phyloP scores from a whole-genome alignment of 2,797 vertebrate species.

The Hippopotamyrus pictus region DNA sequence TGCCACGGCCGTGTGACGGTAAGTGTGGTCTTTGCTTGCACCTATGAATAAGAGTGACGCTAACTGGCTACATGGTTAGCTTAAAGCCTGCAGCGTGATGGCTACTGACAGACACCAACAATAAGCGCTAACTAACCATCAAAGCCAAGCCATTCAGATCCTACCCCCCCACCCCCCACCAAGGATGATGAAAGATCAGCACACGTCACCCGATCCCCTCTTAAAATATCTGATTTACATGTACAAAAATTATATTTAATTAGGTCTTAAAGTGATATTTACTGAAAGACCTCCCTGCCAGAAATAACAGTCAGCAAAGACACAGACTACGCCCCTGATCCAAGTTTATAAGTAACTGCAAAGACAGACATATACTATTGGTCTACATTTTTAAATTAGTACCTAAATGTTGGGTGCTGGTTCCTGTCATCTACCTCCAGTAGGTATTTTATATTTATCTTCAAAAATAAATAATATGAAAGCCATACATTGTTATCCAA shows the following conservation, averaged over 20 bases:
- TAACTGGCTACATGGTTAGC: neutral
- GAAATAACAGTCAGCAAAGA: conserved; percentile 76
- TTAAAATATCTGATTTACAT: conserved; percentile 68
- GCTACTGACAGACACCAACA: conserved; percentile 65
- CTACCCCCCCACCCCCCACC: neutral
- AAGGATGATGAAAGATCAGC: neutral
- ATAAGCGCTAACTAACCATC: conserved; percentile 66
- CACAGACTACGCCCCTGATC: conserved; percentile 75
- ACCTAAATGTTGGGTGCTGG: conserved; percentile 70
- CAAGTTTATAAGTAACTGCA: conserved; percentile 72
- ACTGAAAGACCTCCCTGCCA: conserved; percentile 62
- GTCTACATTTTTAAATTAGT: conserved; percentile 65
- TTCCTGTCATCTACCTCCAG: conserved; percentile 62
- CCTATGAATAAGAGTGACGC: neutral
- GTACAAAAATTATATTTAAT: conserved; percentile 51
- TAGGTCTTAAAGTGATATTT: conserved; percentile 49
- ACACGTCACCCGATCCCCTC: conserved; percentile 41
- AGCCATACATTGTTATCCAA: conserved; percentile 69
- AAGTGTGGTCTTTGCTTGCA: neutral
- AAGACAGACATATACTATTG: conserved; percentile 56
- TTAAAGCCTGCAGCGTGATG: conserved; percentile 33
- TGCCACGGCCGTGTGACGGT: neutral
- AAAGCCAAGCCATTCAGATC: conserved; percentile 45
- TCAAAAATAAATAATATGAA: conserved; percentile 64
- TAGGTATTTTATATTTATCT: too few relatives aligned